A percentile compares a stretch with the other conserved stretches of the same genome.
These are phyloP conservation scores for Triops longicaudatus DNA, from an alignment of 1,140 invertebrate genomes.

Conservation along the genomic window DNA sequence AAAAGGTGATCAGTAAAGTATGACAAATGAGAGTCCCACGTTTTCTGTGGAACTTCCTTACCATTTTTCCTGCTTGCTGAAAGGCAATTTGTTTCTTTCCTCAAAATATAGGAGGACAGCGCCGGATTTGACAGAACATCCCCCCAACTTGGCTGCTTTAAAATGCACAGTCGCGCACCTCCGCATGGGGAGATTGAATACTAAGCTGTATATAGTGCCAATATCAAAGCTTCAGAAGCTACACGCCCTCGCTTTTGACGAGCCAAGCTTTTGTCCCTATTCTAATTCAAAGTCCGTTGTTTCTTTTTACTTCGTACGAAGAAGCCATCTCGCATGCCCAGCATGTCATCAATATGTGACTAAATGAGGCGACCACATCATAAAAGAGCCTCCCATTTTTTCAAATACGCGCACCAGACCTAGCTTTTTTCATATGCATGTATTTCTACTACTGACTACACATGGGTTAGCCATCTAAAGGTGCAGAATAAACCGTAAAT, in stretches of 20 bases:
- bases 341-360: too few species aligned
- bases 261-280: not conserved
- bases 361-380: not conserved
- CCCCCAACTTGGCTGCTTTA: not conserved
- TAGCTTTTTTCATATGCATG: not conserved
- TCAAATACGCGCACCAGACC: not conserved
- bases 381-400: too few species aligned
- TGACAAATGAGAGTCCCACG: conserved; percentile 11
- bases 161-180: not conserved
- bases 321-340: not conserved
- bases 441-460: not conserved
- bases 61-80: not conserved
- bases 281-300: not conserved
- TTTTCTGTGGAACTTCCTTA: not conserved
- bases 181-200: conserved; percentile 2
- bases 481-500: not conserved
- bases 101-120: not conserved
- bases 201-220: conserved; percentile 6
- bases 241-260: not conserved
- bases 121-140: not conserved
- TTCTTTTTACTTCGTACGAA: not conserved
- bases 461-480: not conserved
- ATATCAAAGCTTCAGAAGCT: not conserved
- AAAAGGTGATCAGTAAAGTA: conserved; percentile 11
- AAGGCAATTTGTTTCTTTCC: conserved; percentile 3